Conservation (phyloP, 1,140 invertebrate genomes). For the Sipha flava region DNA sequence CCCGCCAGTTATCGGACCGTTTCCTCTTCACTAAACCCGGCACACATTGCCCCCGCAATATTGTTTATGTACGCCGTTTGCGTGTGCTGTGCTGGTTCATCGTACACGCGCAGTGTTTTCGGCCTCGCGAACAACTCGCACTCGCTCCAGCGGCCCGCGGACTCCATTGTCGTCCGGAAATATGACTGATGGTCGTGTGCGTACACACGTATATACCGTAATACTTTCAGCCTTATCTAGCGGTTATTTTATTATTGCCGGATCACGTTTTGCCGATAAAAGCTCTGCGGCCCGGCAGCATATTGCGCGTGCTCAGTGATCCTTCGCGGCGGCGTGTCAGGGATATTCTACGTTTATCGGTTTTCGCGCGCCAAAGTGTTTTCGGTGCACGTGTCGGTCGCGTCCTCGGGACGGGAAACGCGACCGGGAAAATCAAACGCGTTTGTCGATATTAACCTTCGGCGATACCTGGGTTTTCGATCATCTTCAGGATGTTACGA, state of each 20-base stretch:
- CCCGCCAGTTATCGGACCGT: not conserved
- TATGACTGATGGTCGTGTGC: constrained; percentile 17
- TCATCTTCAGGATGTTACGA: too few species aligned
- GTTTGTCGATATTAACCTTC: too few species aligned
- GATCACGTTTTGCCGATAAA: not conserved
- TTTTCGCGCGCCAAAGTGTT: too few species aligned
- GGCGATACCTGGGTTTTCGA: too few species aligned
- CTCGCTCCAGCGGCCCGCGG: not conserved
- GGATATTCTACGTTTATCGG: too few species aligned
- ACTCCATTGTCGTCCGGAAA: not conserved
- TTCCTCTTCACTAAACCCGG: constrained; percentile 26
- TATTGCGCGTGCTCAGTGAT: too few species aligned
- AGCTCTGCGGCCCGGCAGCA: not conserved
- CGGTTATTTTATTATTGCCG: not conserved
- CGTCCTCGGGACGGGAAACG: too few species aligned
- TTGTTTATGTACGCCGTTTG: not conserved
- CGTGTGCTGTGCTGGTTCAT: not conserved
- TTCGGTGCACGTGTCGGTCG: too few species aligned
- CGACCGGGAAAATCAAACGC: too few species aligned
- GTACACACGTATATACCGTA: not conserved
- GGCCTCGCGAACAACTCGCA: not conserved
- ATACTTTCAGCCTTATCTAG: too few species aligned
- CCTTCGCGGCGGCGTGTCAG: too few species aligned
- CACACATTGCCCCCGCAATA: not conserved
- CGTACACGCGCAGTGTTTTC: too few species aligned